Base-by-base conservation (phyloP, 2,113 vertebrate genomes). In the Callipepla californica region DNA sequence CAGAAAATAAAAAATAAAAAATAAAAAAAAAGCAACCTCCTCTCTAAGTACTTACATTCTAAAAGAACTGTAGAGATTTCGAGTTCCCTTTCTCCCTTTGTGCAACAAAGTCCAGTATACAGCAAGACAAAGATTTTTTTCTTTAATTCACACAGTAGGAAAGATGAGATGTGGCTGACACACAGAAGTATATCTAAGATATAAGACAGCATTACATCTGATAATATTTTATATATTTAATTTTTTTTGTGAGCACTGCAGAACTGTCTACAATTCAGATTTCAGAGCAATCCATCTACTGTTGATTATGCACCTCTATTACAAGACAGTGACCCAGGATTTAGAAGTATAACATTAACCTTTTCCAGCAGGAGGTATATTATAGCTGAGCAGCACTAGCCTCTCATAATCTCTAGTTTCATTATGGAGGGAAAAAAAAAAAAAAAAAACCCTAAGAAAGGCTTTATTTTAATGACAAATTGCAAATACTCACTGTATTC, bases 401-500 rank as follows among this genome's bases (percentile, higher is more conserved):
- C 67, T 85, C 70, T 78, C 51, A 79, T 11, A 81, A 48, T 28
- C n/a, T 65, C 2, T 18, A 74, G 20, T 40, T 50, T 20, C 44
- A 67, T 28, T 58, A 77, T 3, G n/a, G n/a, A n/a, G n/a, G n/a
- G n/a, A n/a, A n/a, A n/a, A 1, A 45, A 36, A 79, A 70, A 32
- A 47, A 61, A 12, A 18, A 45, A 12, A 45, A 63, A 30, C 5
- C 2, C 5, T 25, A 38, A n/a, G 2, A 55, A 48, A 74, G 10
- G 6, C 3, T 83, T 85, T 48, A n/a, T 16, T 78, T 78, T 25
- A 44, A 11, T 17, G 58, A 86, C 28, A 32, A 11, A 13, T 1
- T 22, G 34, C 50, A 90, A 62, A 38, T 78, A 97, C 97, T 98
- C 89, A 98, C 97, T 96, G 89, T 97, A 98, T 85, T 98, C 98